A percentile compares a stretch with the other conserved stretches of the same genome.
Evolutionary conservation across 2,113 vertebrate genomes (phyloP).

Genomic region (Myotis davidii): DNA sequence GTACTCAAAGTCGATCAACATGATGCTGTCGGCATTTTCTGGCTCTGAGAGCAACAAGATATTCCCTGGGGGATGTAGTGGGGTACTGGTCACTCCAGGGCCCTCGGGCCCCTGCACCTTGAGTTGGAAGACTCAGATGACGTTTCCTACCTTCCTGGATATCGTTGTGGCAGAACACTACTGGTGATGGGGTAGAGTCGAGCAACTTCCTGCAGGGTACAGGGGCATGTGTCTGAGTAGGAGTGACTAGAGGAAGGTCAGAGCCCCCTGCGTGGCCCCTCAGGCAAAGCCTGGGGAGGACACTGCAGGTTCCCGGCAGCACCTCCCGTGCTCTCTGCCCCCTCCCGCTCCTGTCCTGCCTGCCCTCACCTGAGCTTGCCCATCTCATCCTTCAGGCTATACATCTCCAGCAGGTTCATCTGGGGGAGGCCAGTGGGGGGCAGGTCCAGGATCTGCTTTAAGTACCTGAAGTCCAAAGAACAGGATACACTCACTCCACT

Average conservation of each 20-base stretch:
- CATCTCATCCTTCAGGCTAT: slow-evolving; percentile 90
- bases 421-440: slow-evolving; percentile 87
- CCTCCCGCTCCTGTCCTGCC: background rate
- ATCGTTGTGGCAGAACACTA: slow-evolving; percentile 98
- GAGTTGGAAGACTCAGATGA: background rate
- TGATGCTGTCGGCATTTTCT: slow-evolving; percentile 85
- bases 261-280: background rate
- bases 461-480: slow-evolving; percentile 86
- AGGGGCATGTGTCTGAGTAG: background rate
- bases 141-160: slow-evolving; percentile 93
- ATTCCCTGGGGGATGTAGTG: slow-evolving; percentile 86
- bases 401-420: slow-evolving; percentile 88
- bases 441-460: slow-evolving; percentile 91
- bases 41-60: slow-evolving; percentile 88
- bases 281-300: too few relatives aligned
- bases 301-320: background rate
- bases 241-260: background rate
- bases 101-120: background rate
- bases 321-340: background rate
- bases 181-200: slow-evolving; percentile 90
- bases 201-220: slow-evolving; percentile 86
- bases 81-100: background rate
- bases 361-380: slow-evolving; percentile 87
- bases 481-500: background rate
- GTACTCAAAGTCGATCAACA: slow-evolving; percentile 98